phyloP scores from a whole-genome alignment of 2,888 invertebrate genomes.

The Hipparchia semele region DNA sequence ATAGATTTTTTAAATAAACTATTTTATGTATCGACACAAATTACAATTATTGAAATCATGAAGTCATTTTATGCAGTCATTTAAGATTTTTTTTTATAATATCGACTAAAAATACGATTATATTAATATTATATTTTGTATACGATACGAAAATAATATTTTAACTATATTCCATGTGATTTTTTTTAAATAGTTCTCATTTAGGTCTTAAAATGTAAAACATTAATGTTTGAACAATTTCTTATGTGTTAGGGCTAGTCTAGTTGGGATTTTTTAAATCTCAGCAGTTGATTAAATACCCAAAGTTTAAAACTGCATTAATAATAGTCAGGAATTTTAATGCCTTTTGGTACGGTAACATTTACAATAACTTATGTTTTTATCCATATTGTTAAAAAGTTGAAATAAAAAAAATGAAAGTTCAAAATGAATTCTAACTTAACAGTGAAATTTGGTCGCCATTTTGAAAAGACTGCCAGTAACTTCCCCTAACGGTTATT shows the following conservation, averaged over 20 bases:
- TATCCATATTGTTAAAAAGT: no score
- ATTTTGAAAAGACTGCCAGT: no score
- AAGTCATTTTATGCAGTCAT: neutral
- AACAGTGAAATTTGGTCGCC: no score
- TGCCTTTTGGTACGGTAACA: no score
- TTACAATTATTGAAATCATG: neutral
- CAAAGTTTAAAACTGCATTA: no score
- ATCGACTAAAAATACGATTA: neutral
- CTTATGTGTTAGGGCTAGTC: neutral
- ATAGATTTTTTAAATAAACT: slow-evolving; percentile 38
- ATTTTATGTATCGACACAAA: neutral
- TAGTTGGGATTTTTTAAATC: no score
- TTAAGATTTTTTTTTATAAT: neutral
- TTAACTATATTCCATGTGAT: slow-evolving; percentile 2
- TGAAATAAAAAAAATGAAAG: no score
- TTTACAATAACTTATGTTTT: no score
- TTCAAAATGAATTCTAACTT: no score
- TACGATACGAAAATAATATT: slow-evolving; percentile 7
- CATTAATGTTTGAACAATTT: neutral
- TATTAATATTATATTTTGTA: neutral
- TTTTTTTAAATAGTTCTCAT: neutral
- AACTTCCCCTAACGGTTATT: no score
- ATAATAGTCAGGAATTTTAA: no score
- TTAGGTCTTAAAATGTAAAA: neutral
- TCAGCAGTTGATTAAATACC: no score